Conservation (phyloP, 2,113 vertebrate genomes). For the Cryptotis parvus region DNA sequence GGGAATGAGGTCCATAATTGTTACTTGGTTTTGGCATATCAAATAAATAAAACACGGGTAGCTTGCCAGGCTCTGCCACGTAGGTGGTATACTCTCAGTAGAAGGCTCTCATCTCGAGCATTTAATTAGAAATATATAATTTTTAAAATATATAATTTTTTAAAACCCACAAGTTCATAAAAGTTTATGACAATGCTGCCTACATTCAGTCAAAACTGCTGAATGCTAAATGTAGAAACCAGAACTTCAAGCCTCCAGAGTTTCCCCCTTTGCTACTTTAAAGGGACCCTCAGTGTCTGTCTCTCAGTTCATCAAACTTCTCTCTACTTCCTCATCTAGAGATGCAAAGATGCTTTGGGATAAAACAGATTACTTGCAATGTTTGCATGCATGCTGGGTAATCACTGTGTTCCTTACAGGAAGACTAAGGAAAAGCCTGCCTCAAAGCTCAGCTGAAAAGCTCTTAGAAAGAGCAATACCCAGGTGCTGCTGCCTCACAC, state of each 20-base stretch:
- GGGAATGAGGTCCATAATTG: too few relatives aligned
- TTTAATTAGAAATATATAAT: too few relatives aligned
- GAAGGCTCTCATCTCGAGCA: too few relatives aligned
- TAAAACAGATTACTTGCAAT: background rate
- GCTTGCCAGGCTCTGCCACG: too few relatives aligned
- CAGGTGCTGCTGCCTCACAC: background rate
- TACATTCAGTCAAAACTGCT: background rate
- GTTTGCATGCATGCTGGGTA: background rate
- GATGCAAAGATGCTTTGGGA: background rate
- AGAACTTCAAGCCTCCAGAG: background rate
- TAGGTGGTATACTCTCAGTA: too few relatives aligned
- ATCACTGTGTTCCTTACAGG: background rate
- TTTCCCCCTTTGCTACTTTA: background rate
- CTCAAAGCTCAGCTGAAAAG: background rate
- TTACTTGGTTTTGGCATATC: too few relatives aligned
- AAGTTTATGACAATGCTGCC: background rate
- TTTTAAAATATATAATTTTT: too few relatives aligned
- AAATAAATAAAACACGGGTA: too few relatives aligned
- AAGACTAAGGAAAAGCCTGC: background rate
- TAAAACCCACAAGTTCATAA: background rate
- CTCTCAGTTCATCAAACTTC: background rate
- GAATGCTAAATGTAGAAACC: conserved; percentile 3
- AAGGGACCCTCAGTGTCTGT: background rate
- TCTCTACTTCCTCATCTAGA: conserved; percentile 1
- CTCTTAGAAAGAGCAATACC: conserved; percentile 3